Evolutionary conservation across 2,888 invertebrate genomes (phyloP), one percentile per base, ranked within the genome.

Genomic region (Muschampia plurimacula): DNA sequence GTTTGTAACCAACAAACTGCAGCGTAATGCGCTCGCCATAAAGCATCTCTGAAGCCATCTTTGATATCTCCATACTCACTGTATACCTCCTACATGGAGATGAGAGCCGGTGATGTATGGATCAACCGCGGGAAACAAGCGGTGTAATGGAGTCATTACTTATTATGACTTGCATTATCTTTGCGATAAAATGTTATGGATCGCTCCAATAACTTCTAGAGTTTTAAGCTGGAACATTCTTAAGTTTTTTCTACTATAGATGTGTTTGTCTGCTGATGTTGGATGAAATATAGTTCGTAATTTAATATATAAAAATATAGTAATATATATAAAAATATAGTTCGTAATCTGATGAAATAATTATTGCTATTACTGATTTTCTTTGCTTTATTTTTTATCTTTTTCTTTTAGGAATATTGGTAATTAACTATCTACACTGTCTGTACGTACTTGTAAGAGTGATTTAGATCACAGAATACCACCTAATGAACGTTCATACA

Each of bases 101-200:
- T 67, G 67, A 57, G 67, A n/a, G 44, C 52, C 28, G 62, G 63
- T 71, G 71, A 71, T 71, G 66, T 71, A 71, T 71, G 71, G 59
- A 70, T 32, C 63, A 52, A 41, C 74, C 73, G 64, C 59, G 44
- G 73, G 73, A 75, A 76, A 77, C 77, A 76, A 73, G 77, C 73
- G 65, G 22, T 75, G 74, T 76, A 77, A 78, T 75, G 75, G 73
- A 78, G 74, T 79, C 77, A 79, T 81, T 80, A 81, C 74, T 73
- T 77, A 76, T 76, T 77, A 79, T 81, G 81, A 81, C 81, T 81
- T 79, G 81, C 80, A 77, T 73, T 79, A 77, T 79, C 72, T 73
- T 28, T 39, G 72, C 72, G 75, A 74, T 77, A 75, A 77, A 77
- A 77, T 75, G 63, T 75, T 68, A 75, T 71, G 75, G 64, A 74